Base-by-base conservation (phyloP, 2,797 vertebrate genomes). In the Cyprinodon diabolis region DNA sequence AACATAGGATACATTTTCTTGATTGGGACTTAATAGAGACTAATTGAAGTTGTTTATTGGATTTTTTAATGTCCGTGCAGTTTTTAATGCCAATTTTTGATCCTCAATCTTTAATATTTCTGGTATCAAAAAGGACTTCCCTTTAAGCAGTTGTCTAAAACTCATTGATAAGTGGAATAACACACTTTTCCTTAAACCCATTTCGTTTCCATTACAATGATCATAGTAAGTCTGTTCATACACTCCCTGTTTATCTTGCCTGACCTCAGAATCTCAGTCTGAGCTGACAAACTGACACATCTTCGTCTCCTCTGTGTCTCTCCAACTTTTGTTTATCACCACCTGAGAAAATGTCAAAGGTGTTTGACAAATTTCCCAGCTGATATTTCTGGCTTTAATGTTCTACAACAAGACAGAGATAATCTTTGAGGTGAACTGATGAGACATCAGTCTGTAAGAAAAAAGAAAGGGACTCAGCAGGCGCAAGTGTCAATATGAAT, bases 311-410 rank as follows among this genome's bases (percentile, higher is more conserved):
- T 37, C 14, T 17, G 7, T n/a, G 19, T 60, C 37, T 45, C 49
- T 66, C 14, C 21, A 17, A 60, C 49, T 62, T 85, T 71, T 14
- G 30, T 58, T 75, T 79, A 66, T 43, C 73, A 58, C 66, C 74
- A 84, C 66, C 35, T 55, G 66, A 63, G 35, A 55, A 83, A 84
- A 78, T 76, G 81, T 85, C 82, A 75, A 0, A n/a, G 45, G n/a
- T 30, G 1, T 79, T 78, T 70, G 74, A 71, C 74, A 82, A 79
- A 82, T 82, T 73, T 75, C 74, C 78, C 8, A 10, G 49, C 65
- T 40, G 71, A 80, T 84, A 75, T 78, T 60, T 77, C 67, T 57
- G 69, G 77, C 63, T 84, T 75, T 67, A 10, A 69, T 54, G 67
- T 75, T 65, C 3, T 51, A 65, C 52, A 21, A 69, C 72, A 52